Conservation (phyloP, 2,888 invertebrate species). For the Fragum fragum region DNA sequence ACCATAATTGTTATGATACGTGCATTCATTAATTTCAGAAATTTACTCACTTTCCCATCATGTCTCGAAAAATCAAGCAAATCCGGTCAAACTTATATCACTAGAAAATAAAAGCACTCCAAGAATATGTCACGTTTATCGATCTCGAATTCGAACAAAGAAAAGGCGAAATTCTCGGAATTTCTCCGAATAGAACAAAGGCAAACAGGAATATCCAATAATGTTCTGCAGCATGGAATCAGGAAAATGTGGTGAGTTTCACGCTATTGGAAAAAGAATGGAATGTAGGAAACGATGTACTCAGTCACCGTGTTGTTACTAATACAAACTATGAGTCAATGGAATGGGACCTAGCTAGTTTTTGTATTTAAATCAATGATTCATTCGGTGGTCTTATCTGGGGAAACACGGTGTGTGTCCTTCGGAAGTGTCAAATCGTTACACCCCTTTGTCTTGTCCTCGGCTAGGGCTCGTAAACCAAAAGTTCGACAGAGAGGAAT, state of each 20-base stretch:
- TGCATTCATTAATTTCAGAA: neutral
- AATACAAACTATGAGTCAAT: slow-evolving; percentile 64
- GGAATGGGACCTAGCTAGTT: neutral
- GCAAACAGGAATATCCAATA: neutral
- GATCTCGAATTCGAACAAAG: neutral
- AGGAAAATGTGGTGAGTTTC: neutral
- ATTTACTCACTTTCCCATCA: slow-evolving; percentile 19
- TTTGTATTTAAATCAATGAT: slow-evolving; percentile 60
- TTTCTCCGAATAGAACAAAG: neutral
- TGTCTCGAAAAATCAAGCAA: neutral
- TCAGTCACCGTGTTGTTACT: slow-evolving; percentile 48
- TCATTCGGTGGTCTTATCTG: slow-evolving; percentile 36
- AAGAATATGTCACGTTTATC: neutral
- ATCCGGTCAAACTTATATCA: neutral
- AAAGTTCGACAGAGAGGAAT: too few species aligned
- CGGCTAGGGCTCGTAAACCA: too few species aligned
- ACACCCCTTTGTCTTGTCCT: too few species aligned
- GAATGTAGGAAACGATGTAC: slow-evolving; percentile 7
- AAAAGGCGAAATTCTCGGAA: neutral
- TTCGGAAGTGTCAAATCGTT: neutral
- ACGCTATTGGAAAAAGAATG: slow-evolving; percentile 1
- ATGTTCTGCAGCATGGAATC: neutral
- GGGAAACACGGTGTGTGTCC: slow-evolving; percentile 5
- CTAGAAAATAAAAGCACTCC: neutral
- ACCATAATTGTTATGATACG: too few species aligned